These are phyloP conservation scores for Seriola dumerili DNA, from an alignment of 2,113 vertebrate genomes.

Conservation along the genomic window DNA sequence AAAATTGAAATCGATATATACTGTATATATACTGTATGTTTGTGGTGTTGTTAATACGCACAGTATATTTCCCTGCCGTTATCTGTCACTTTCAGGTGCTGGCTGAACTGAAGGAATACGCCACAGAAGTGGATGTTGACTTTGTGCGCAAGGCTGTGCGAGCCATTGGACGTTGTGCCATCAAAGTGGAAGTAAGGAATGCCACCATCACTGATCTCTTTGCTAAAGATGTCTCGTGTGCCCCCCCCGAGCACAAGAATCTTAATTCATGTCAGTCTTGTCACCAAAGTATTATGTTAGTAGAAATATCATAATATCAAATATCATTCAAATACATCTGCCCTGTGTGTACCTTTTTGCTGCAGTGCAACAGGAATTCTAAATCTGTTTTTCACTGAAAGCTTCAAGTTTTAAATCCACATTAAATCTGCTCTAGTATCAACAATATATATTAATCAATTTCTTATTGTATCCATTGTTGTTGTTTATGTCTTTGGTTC, in stretches of 20 bases:
- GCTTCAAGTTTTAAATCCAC: too few species aligned
- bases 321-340: too few species aligned
- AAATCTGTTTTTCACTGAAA: background rate
- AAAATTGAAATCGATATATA: too few species aligned
- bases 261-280: too few species aligned
- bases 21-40: background rate
- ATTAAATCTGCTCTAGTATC: background rate
- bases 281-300: too few species aligned
- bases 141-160: conserved; percentile 98
- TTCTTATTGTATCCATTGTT: background rate
- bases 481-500: background rate
- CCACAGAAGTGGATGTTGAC: conserved; percentile 98
- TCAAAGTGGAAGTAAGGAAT: conserved; percentile 93
- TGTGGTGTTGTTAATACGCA: background rate
- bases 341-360: too few species aligned
- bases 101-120: conserved; percentile 98
- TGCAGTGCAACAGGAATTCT: background rate
- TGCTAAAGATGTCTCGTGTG: background rate
- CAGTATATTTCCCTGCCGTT: background rate
- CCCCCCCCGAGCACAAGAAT: too few species aligned
- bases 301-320: too few species aligned
- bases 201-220: background rate
- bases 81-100: conserved; percentile 86
- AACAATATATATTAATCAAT: background rate
- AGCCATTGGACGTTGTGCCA: conserved; percentile 97